Percentiles rank a stretch among this genome's conserved stretches.
Conservation (phyloP, 2,113 vertebrate genomes). For the human (Homo sapiens) region DNA sequence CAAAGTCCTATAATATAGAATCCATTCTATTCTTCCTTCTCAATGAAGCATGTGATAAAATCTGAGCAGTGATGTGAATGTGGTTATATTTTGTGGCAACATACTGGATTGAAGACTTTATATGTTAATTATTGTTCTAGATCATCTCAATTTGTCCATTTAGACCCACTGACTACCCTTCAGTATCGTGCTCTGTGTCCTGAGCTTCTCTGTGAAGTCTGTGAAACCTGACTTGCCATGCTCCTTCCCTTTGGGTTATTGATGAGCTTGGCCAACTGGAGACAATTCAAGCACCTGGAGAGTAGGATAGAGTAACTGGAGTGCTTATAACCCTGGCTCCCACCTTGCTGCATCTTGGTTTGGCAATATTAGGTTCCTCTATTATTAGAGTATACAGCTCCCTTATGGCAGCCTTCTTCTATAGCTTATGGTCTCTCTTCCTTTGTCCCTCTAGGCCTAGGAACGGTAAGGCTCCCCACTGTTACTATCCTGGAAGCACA, state of each 20-base stretch:
- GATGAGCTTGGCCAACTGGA: background rate
- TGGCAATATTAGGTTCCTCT: background rate
- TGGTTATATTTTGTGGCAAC: background rate
- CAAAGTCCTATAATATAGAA: background rate
- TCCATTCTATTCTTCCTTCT: background rate
- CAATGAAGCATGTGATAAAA: background rate
- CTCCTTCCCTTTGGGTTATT: background rate
- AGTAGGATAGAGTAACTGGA: background rate
- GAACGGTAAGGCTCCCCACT: background rate
- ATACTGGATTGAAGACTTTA: background rate
- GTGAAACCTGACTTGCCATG: background rate
- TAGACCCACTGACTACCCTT: background rate
- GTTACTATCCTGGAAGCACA: background rate
- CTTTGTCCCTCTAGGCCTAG: background rate
- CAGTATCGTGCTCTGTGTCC: background rate
- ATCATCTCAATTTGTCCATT: background rate
- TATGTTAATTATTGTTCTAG: background rate
- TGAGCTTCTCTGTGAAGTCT: background rate
- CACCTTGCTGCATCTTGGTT: background rate
- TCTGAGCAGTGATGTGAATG: background rate
- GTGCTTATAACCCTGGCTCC: background rate
- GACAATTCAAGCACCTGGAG: background rate
- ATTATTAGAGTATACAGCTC: background rate
- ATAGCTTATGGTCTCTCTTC: background rate
- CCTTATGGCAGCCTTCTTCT: background rate